phyloP scores from a whole-genome alignment of 2,797 vertebrate genomes.

The Chaetodon trifasciatus region DNA sequence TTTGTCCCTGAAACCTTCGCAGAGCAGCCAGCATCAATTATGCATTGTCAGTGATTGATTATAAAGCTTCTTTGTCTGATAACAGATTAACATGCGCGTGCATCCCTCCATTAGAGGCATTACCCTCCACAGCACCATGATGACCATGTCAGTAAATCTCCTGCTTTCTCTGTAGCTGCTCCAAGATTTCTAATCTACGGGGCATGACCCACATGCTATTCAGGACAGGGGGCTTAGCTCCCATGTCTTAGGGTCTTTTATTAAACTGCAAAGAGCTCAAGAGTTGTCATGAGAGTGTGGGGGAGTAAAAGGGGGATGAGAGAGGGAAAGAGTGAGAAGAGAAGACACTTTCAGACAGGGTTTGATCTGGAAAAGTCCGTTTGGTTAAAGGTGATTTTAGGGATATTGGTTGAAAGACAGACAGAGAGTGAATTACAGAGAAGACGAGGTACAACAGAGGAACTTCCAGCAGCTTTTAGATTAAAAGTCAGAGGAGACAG shows the following conservation, averaged over 20 bases:
- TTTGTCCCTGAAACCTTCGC: constrained; percentile 28
- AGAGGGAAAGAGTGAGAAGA: neutral
- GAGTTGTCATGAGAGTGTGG: constrained; percentile 25
- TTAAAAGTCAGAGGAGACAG: constrained; percentile 33
- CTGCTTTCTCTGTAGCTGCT: constrained; percentile 56
- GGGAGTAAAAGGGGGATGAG: neutral
- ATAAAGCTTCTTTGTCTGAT: constrained; percentile 60
- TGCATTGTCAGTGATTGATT: constrained; percentile 58
- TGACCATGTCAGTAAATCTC: constrained; percentile 63
- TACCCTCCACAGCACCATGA: constrained; percentile 24
- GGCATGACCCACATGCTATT: constrained; percentile 62
- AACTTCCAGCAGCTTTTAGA: constrained; percentile 13
- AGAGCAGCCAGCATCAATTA: constrained; percentile 61
- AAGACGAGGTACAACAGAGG: neutral
- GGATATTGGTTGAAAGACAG: constrained; percentile 11
- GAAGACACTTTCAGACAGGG: neutral
- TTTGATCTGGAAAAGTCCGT: constrained; percentile 27
- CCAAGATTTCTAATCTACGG: constrained; percentile 67
- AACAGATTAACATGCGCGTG: constrained; percentile 50
- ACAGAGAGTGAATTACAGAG: constrained; percentile 4
- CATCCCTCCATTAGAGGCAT: constrained; percentile 56
- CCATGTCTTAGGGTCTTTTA: constrained; percentile 61
- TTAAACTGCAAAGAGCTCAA: constrained; percentile 58
- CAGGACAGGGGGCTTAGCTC: constrained; percentile 63
- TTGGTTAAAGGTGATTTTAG: constrained; percentile 25